Evolutionary conservation across 2,113 vertebrate species (phyloP).

Genomic region (Oncorhynchus masou): DNA sequence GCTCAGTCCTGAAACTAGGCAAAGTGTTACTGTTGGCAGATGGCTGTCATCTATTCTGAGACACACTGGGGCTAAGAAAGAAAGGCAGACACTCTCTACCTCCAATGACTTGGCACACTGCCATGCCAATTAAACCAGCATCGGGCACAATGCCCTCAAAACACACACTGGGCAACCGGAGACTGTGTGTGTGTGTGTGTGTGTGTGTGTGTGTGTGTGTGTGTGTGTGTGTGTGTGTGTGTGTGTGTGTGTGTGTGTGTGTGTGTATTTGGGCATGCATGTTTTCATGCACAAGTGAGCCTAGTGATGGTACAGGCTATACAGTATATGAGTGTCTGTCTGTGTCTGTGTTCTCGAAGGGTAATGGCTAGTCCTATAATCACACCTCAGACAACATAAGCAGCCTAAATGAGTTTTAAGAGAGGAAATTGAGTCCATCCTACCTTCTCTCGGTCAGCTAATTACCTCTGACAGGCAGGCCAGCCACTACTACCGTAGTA

Average conservation of each 20-base stretch:
- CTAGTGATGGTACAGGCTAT: too few species aligned
- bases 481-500: slow-evolving; percentile 58
- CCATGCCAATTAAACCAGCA: slow-evolving; percentile 66
- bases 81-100: too few species aligned
- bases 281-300: too few species aligned
- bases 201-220: background rate
- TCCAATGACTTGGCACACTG: slow-evolving; percentile 48
- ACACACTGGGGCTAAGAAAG: slow-evolving; percentile 16
- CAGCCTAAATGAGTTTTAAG: too few species aligned
- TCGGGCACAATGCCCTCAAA: slow-evolving; percentile 44
- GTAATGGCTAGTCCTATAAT: too few species aligned
- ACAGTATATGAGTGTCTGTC: too few species aligned
- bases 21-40: slow-evolving; percentile 37
- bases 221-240: background rate
- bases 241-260: background rate
- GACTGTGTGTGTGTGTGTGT: slow-evolving; percentile 12
- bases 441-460: background rate
- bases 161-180: slow-evolving; percentile 51
- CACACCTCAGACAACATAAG: too few species aligned
- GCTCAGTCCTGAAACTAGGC: too few species aligned
- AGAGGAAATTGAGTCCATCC: too few species aligned
- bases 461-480: slow-evolving; percentile 46
- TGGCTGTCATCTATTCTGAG: slow-evolving; percentile 58
- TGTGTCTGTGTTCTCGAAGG: too few species aligned
- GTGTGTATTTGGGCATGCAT: background rate